Evolutionary conservation across 2,797 vertebrate species (phyloP).

Genomic region (Trematomus bernacchii): DNA sequence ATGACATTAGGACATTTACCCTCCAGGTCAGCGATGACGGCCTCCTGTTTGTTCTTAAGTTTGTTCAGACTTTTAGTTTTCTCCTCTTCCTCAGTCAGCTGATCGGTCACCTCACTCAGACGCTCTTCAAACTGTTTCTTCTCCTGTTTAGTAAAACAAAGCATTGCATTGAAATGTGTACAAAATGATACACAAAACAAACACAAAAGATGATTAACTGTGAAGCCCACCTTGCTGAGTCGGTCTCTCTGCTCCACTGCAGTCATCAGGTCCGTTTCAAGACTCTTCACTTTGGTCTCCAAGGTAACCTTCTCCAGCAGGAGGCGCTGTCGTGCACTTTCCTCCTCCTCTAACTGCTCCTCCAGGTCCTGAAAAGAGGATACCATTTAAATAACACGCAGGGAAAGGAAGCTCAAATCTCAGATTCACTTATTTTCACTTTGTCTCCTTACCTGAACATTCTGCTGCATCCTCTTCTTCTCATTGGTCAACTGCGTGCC

Average conservation of each 20-base stretch:
- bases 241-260: conserved; percentile 90
- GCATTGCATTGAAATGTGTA: not conserved
- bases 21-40: conserved; percentile 90
- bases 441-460: conserved; percentile 86
- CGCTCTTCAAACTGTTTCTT: conserved; percentile 91
- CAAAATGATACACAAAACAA: not conserved
- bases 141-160: conserved; percentile 81
- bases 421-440: not conserved
- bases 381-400: not conserved
- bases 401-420: not conserved
- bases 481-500: conserved; percentile 87
- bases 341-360: conserved; percentile 92
- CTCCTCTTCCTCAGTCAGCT: conserved; percentile 92
- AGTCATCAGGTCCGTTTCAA: conserved; percentile 86
- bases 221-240: conserved; percentile 85
- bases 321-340: conserved; percentile 91
- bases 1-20: conserved; percentile 75
- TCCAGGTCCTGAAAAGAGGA: conserved; percentile 88
- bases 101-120: conserved; percentile 88
- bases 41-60: conserved; percentile 92
- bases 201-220: not conserved
- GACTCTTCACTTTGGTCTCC: conserved; percentile 91
- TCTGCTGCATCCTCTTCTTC: conserved; percentile 91
- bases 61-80: conserved; percentile 93
- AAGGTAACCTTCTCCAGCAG: conserved; percentile 92